These are phyloP conservation scores for Heliothis subflexa DNA, from an alignment of 1,140 invertebrate species.

Conservation along the genomic window DNA sequence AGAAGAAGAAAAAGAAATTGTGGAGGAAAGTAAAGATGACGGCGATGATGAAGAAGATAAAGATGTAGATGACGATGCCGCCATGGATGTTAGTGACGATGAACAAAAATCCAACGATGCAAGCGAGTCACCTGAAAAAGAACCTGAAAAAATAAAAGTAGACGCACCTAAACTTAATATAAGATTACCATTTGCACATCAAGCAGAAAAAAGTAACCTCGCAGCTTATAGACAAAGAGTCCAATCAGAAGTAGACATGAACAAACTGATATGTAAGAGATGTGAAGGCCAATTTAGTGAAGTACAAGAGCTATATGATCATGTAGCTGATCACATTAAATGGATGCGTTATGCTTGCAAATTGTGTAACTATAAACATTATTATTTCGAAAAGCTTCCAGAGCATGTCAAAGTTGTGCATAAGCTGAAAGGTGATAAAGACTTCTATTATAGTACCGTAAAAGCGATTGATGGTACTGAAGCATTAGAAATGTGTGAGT, in stretches of 20 bases:
- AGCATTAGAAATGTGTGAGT: constrained; percentile 68
- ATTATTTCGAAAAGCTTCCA: constrained; percentile 85
- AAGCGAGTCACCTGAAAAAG: constrained; percentile 49
- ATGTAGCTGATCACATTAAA: constrained; percentile 87
- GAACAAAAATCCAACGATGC: constrained; percentile 50
- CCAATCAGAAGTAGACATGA: constrained; percentile 63
- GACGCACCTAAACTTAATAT: constrained; percentile 33
- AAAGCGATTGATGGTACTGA: constrained; percentile 78
- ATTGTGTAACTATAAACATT: constrained; percentile 87
- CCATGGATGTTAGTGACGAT: constrained; percentile 53
- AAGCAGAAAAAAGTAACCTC: constrained; percentile 75
- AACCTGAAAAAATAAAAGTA: constrained; percentile 26
- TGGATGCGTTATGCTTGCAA: constrained; percentile 87
- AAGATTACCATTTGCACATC: constrained; percentile 70
- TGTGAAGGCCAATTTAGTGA: constrained; percentile 79
- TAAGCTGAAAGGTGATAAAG: constrained; percentile 79
- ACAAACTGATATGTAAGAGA: constrained; percentile 74
- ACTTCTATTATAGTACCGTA: constrained; percentile 79
- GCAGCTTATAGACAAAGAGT: constrained; percentile 72
- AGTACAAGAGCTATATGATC: constrained; percentile 82
- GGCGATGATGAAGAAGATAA: constrained; percentile 46
- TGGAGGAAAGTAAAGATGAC: constrained; percentile 44
- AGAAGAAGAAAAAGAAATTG: constrained; percentile 34
- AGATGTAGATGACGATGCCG: constrained; percentile 49
- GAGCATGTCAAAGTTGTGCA: constrained; percentile 86